A percentile compares a stretch with the other conserved stretches of the same genome.
Conservation (phyloP, 2,888 invertebrate species). For the Choristoneura rosaceana region DNA sequence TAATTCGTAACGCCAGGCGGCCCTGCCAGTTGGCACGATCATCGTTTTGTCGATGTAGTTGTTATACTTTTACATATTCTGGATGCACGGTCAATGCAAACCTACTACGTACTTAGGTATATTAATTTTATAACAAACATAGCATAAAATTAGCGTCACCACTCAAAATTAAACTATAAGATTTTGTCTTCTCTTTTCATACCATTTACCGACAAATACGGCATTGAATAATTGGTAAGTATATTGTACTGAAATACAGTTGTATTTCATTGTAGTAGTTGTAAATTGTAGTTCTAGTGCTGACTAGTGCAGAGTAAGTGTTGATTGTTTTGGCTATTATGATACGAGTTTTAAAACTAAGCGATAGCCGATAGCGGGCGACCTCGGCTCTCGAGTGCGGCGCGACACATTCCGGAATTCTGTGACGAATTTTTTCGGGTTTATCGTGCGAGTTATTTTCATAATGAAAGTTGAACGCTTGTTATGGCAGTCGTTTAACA, state of each 20-base stretch:
- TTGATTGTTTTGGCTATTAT: conserved; percentile 25
- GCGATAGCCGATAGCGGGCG: conserved; percentile 18
- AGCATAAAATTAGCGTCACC: not conserved
- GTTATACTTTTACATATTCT: conserved; percentile 45
- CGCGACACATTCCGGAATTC: conserved; percentile 22
- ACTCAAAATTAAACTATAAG: not conserved
- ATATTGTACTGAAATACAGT: not conserved
- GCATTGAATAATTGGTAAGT: not conserved
- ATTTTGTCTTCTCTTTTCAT: no score
- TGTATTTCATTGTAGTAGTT: not conserved
- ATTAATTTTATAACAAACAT: conserved; percentile 14
- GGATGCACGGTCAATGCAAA: conserved; percentile 3
- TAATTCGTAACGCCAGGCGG: conserved; percentile 30
- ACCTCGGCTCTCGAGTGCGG: conserved; percentile 10
- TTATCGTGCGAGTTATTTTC: conserved; percentile 8
- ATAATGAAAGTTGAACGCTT: conserved; percentile 15
- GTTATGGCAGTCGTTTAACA: conserved; percentile 4
- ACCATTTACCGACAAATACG: no score
- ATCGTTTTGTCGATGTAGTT: conserved; percentile 52
- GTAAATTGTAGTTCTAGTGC: not conserved
- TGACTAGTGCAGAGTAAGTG: conserved; percentile 2
- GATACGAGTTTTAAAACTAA: not conserved
- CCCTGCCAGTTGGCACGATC: conserved; percentile 69
- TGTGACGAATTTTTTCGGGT: conserved; percentile 13
- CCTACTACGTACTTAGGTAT: not conserved